Base-by-base conservation (phyloP, 2,888 invertebrate genomes). In the Sycophila texana region DNA sequence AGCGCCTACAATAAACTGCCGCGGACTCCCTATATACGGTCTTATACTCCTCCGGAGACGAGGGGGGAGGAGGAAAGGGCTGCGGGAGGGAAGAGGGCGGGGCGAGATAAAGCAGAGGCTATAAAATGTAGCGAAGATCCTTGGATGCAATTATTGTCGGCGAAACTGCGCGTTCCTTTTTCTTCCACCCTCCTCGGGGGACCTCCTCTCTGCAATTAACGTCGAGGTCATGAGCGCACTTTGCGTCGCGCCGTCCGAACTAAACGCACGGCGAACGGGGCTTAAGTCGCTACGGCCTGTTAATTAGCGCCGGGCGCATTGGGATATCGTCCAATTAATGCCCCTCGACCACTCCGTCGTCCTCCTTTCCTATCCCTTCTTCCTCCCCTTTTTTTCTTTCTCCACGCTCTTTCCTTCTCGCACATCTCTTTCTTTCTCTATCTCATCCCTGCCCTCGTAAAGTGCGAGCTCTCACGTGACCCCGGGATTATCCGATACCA, bases 221-320 rank as follows among this genome's bases (percentile, higher is more conserved):
- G 63, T 57, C 53, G 70, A 76, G 68, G 78, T 61, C 78, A 55
- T 61, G 63, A 77, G 68, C 39, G 39, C 22, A 55, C 67, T 68
- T 79, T 68, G 60, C 66, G 66, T 39, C 39, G 39, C 53, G n/a
- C 49, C 16, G 16, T 47, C 71, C 20, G 18, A 14, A 55, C 65
- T 79, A 70, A 74, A 79, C 66, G 70, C 79, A 65, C 51, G 57
- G 30, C 39, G 39, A 39, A 7, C 39, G 60, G 58, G 70, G 61
- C 70, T 74, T 65, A 70, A 70, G 55, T 5, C n/a, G 67, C 51
- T 51, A 79, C 65, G 58, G 70, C 60, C 70, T 57, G 67, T 79
- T 79, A 79, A 79, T 79, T 79, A 74, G 74, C 63, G 22, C 70
- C 2, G 14, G 51, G 51, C 77, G 77, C 77, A 71, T 77, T 51